phyloP scores from a whole-genome alignment of 2,888 invertebrate genomes.

The Drosophila gaucha region DNA sequence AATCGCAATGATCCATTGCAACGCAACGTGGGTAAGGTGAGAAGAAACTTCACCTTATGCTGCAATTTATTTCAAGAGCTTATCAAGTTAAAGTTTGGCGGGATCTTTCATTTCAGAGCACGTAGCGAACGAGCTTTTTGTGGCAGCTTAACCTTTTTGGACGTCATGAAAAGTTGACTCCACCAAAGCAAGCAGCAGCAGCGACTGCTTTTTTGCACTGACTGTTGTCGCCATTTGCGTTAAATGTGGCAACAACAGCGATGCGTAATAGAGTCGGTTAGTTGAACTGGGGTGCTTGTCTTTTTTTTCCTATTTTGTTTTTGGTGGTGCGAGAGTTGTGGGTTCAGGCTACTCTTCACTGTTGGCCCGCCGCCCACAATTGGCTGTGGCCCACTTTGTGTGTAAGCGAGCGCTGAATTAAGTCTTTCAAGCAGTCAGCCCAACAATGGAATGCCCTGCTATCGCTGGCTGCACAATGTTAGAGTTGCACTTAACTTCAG shows the following conservation, averaged over 20 bases:
- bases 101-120: constrained; percentile 66
- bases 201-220: constrained; percentile 48
- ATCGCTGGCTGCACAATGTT: constrained; percentile 71
- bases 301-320: not conserved
- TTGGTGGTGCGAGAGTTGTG: constrained; percentile 12
- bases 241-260: constrained; percentile 58
- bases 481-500: constrained; percentile 80
- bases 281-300: constrained; percentile 32
- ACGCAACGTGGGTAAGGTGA: not conserved
- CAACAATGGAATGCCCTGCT: constrained; percentile 73
- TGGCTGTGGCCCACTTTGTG: constrained; percentile 37
- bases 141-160: constrained; percentile 73
- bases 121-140: constrained; percentile 56
- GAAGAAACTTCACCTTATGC: constrained; percentile 29
- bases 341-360: constrained; percentile 10
- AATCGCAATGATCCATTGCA: constrained; percentile 8
- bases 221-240: constrained; percentile 78
- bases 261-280: constrained; percentile 76
- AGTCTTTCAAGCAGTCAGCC: constrained; percentile 70
- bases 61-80: constrained; percentile 70
- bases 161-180: constrained; percentile 61
- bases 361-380: constrained; percentile 31
- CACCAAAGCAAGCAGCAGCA: not conserved
- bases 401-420: constrained; percentile 64
- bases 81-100: constrained; percentile 75